Percentiles rank a stretch among this genome's conserved stretches.
Evolutionary conservation across 1,140 invertebrate genomes (phyloP).

Genomic region (Maniola jurtina): DNA sequence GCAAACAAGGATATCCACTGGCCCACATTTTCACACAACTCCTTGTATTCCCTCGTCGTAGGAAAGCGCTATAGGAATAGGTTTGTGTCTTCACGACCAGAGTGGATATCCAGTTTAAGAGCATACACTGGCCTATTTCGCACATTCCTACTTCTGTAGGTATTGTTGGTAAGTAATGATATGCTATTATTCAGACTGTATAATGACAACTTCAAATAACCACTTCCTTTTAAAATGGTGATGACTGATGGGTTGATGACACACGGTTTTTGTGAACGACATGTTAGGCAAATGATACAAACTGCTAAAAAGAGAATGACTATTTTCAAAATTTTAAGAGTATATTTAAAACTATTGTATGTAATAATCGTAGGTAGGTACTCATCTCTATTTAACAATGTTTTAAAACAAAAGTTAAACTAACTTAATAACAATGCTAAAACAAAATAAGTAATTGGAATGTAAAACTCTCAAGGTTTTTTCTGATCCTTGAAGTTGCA

Average conservation of each 20-base stretch:
- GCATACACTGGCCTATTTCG: too few relatives aligned
- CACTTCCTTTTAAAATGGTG: background rate
- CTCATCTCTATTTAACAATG: background rate
- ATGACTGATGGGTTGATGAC: background rate
- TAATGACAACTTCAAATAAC: conserved; percentile 1
- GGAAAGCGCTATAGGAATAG: too few relatives aligned
- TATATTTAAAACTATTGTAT: too few relatives aligned
- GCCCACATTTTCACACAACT: too few relatives aligned
- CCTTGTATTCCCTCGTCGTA: too few relatives aligned
- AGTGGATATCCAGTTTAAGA: too few relatives aligned
- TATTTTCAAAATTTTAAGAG: background rate
- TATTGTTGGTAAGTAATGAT: background rate
- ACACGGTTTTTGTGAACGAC: conserved; percentile 1
- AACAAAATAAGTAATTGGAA: background rate
- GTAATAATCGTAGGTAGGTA: too few relatives aligned
- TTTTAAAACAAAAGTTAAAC: background rate
- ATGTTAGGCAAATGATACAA: background rate
- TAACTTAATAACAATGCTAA: background rate
- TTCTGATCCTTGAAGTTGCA: background rate
- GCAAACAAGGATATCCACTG: too few relatives aligned
- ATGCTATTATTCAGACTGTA: background rate
- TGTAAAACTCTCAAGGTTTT: background rate
- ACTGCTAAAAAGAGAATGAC: background rate
- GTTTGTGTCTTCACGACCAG: too few relatives aligned
- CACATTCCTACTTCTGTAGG: background rate